Percentiles rank a stretch among this genome's conserved stretches.
Conservation (phyloP, 1,140 invertebrate genomes). For the Drosophila baimaii region DNA sequence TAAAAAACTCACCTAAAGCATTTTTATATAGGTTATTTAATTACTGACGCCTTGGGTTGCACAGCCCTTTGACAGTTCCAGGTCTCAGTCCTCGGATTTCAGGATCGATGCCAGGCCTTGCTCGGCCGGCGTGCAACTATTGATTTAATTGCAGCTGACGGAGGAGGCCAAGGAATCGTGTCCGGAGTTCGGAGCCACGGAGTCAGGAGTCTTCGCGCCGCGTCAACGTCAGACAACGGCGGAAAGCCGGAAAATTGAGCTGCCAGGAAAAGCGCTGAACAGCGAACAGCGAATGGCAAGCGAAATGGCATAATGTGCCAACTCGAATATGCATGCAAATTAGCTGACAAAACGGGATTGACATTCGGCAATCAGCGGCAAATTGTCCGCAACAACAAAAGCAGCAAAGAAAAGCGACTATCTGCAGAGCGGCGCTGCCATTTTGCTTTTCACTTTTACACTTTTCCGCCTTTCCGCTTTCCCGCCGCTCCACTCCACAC, state of each 20-base stretch:
- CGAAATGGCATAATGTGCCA: slow-evolving; percentile 35
- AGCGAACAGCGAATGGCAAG: not conserved
- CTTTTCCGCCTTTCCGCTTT: slow-evolving; percentile 4
- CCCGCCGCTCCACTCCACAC: too few species aligned
- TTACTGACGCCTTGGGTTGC: not conserved
- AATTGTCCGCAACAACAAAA: slow-evolving; percentile 40
- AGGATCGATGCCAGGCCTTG: slow-evolving; percentile 1
- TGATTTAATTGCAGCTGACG: slow-evolving; percentile 41
- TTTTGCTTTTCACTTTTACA: slow-evolving; percentile 19
- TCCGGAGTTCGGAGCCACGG: not conserved
- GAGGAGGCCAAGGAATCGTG: slow-evolving; percentile 20
- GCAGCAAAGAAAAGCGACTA: slow-evolving; percentile 16
- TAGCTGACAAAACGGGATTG: slow-evolving; percentile 67
- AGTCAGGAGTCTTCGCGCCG: not conserved
- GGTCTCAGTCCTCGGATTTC: not conserved
- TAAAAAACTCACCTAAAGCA: not conserved
- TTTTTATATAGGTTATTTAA: not conserved
- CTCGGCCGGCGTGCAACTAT: slow-evolving; percentile 11
- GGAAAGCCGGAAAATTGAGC: slow-evolving; percentile 38
- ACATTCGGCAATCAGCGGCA: slow-evolving; percentile 51
- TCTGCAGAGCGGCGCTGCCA: slow-evolving; percentile 13
- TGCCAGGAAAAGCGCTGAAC: slow-evolving; percentile 17
- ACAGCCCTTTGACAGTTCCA: not conserved
- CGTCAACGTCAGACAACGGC: slow-evolving; percentile 36
- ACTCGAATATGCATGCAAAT: slow-evolving; percentile 65